Evolutionary conservation across 1,140 invertebrate species (phyloP), one percentile per base, ranked within the genome.

Genomic region (Colletes gigas): DNA sequence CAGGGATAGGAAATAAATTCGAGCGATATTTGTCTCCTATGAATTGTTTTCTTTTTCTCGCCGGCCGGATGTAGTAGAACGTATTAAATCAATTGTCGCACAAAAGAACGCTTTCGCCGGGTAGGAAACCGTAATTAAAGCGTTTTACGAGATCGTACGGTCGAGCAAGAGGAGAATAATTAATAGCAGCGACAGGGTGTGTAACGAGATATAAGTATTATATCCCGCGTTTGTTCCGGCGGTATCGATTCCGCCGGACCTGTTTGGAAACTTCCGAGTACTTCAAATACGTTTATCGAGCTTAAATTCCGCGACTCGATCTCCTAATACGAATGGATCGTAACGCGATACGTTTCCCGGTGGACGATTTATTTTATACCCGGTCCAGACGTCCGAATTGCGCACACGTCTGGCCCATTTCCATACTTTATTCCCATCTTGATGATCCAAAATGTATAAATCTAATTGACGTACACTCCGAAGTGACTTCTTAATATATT

Each of bases 51-150:
- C 47, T 15, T 15, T 30, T 30, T 30, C 2, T 30, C 30, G 30
- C 47, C 67, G 14, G 8, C 21, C 19, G 12, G 17, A 47, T 17
- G 8, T 30, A 39, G 21, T 17, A 6, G 39, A 30, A 17, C 50
- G 59, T 57, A 66, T 65, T 78, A 65, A 79, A 79, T 79, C 52
- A 79, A 65, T 79, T 15, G 50, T 66, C 59, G 15, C 10, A 57
- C 47, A 44, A 55, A 78, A 73, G 77, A 66, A 73, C 60, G 60
- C 19, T 30, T 39, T 41, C 63, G 10, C 12, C 50, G 41, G 12
- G 41, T 41, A 55, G 69, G 77, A 73, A 72, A 79, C 52, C 60
- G 77, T 73, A 79, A 79, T 79, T 65, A 65, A 79, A 73, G 50
- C 77, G 77, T 73, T 63, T 50, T 62, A 54, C 60, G 69, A 54